phyloP scores from a whole-genome alignment of 2,797 vertebrate genomes.

The Sebastes nivosus region DNA sequence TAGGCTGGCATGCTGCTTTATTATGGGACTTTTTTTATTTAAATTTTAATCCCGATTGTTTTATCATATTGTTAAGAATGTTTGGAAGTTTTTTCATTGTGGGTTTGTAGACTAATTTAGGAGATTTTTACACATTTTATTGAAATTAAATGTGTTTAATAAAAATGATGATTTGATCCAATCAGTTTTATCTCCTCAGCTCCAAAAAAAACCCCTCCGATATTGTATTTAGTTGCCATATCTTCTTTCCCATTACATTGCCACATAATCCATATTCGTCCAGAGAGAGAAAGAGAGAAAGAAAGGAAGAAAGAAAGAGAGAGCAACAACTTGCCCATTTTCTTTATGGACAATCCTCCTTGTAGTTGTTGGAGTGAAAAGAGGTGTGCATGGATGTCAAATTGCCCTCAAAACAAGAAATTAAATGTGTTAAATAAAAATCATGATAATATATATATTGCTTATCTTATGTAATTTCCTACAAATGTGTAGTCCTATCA shows the following conservation, averaged over 20 bases:
- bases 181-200: conserved; percentile 69
- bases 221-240: conserved; percentile 78
- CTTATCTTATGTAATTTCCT: neutral
- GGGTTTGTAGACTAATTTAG: neutral
- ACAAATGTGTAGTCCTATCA: neutral
- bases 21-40: neutral
- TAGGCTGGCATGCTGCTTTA: conserved; percentile 63
- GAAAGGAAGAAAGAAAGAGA: neutral
- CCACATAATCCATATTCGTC: conserved; percentile 77
- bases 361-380: too few species aligned
- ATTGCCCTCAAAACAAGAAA: neutral
- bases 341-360: too few species aligned
- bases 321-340: too few species aligned
- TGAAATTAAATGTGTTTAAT: neutral
- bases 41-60: neutral
- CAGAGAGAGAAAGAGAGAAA: conserved; percentile 16
- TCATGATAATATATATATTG: neutral
- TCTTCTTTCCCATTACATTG: conserved; percentile 79
- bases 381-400: too few species aligned
- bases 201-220: conserved; percentile 29
- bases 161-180: neutral
- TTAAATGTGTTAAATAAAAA: neutral
- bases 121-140: neutral
- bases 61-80: neutral
- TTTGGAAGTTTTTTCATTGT: neutral